These are phyloP conservation scores for Arctocebus calabarensis DNA, from an alignment of 2,797 vertebrate species.

Conservation along the genomic window DNA sequence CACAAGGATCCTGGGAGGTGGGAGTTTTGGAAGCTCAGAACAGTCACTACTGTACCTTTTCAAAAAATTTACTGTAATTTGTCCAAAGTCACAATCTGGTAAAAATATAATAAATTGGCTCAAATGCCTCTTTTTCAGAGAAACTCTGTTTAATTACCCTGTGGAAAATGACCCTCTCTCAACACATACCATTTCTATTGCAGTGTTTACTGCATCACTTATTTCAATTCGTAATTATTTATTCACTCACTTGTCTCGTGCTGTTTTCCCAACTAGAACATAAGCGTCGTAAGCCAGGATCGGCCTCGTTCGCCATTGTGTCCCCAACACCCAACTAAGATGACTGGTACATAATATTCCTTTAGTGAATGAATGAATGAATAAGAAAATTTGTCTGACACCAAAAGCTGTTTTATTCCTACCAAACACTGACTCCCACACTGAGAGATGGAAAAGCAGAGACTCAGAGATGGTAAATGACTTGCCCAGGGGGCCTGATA, in stretches of 20 bases:
- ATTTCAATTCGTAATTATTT: constrained; percentile 12
- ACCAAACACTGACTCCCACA: neutral
- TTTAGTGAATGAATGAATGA: constrained; percentile 27
- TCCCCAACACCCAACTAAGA: neutral
- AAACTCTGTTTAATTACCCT: neutral
- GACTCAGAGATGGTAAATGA: constrained; percentile 24
- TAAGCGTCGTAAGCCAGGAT: neutral
- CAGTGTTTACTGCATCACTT: constrained; percentile 12
- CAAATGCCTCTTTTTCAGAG: constrained; percentile 34
- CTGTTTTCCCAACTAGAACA: constrained; percentile 22
- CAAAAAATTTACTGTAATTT: neutral
- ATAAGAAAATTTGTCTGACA: constrained; percentile 20
- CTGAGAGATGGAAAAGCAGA: constrained; percentile 23
- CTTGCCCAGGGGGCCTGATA: constrained; percentile 6
- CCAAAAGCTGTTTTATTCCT: neutral
- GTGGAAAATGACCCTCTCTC: neutral
- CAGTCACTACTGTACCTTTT: neutral
- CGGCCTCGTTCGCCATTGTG: neutral
- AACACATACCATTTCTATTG: neutral
- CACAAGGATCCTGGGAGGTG: constrained; percentile 3
- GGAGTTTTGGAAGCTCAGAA: neutral
- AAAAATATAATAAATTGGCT: constrained; percentile 39
- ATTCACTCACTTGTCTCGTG: neutral
- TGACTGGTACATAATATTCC: constrained; percentile 7
- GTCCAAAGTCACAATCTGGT: constrained; percentile 25